Percentiles rank a stretch among this genome's conserved stretches.
Conservation (phyloP, 1,140 invertebrate species). For the Agrilus planipennis region DNA sequence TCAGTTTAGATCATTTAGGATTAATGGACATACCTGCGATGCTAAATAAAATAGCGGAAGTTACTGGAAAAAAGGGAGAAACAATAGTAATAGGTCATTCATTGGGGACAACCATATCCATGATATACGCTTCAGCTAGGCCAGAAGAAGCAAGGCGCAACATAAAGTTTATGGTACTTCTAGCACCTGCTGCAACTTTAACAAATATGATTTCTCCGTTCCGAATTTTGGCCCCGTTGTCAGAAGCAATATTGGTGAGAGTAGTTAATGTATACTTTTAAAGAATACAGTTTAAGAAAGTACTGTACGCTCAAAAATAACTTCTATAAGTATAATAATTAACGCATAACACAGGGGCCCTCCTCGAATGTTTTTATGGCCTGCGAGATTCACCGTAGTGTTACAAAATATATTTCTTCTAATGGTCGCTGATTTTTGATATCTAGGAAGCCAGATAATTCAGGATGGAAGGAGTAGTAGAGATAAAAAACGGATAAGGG, state of each 20-base stretch:
- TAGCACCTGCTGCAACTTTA: constrained; percentile 27
- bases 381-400: too few species aligned
- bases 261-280: too few species aligned
- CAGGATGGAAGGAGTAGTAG: too few species aligned
- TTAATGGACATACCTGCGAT: constrained; percentile 45
- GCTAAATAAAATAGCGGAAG: constrained; percentile 39
- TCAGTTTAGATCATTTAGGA: constrained; percentile 44
- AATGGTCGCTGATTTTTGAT: too few species aligned
- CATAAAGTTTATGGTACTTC: constrained; percentile 23
- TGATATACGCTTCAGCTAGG: constrained; percentile 33
- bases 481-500: too few species aligned
- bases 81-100: constrained; percentile 46
- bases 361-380: too few species aligned
- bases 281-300: too few species aligned
- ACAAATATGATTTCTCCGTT: constrained; percentile 22
- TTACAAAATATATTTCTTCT: too few species aligned
- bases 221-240: constrained; percentile 17
- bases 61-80: constrained; percentile 32
- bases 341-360: too few species aligned
- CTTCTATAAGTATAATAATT: too few species aligned
- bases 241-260: constrained; percentile 24
- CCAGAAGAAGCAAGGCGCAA: constrained; percentile 29
- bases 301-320: too few species aligned
- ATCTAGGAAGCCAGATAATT: too few species aligned
- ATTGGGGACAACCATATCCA: constrained; percentile 29